Evolutionary conservation across 2,888 invertebrate species (phyloP).

Genomic region (Choreutis nemorana): DNA sequence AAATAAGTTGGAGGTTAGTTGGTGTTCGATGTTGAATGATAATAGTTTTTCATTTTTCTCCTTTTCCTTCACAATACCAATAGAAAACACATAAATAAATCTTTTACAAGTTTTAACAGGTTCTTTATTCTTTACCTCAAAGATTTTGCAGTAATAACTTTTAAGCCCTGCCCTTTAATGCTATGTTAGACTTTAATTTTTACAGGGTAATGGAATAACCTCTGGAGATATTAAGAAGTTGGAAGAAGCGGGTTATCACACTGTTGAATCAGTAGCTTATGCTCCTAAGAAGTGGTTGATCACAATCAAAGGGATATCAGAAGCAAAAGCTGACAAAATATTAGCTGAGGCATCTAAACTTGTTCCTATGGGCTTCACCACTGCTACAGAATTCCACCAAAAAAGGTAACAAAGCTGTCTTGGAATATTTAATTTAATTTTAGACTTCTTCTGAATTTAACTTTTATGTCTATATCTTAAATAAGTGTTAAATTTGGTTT

Average conservation of each 20-base stretch:
- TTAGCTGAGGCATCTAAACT: conserved; percentile 89
- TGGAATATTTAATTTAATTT: conserved; percentile 5
- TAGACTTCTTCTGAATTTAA: neutral
- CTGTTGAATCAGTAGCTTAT: conserved; percentile 95
- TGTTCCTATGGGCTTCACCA: conserved; percentile 98
- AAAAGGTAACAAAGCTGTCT: too few relatives aligned
- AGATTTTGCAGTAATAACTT: too few relatives aligned
- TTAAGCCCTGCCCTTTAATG: too few relatives aligned
- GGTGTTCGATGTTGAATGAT: too few relatives aligned
- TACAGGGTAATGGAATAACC: conserved; percentile 89
- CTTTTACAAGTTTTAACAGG: too few relatives aligned
- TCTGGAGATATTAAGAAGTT: conserved; percentile 92
- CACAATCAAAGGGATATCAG: conserved; percentile 93
- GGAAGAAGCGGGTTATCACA: conserved; percentile 92
- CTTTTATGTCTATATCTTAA: too few relatives aligned
- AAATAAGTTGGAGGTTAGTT: conserved; percentile 73
- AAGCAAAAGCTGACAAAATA: conserved; percentile 96
- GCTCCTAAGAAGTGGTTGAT: conserved; percentile 91
- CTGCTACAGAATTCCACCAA: conserved; percentile 95
- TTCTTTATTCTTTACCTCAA: too few relatives aligned
- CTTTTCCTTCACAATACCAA: too few relatives aligned
- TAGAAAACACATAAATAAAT: too few relatives aligned
- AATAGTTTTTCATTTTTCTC: too few relatives aligned
- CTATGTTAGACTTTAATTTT: conserved; percentile 10
- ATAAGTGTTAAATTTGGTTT: too few relatives aligned